A percentile compares a stretch with the other conserved stretches of the same genome.
These are phyloP conservation scores for Cabera pusaria DNA, from an alignment of 2,888 invertebrate species.

Conservation along the genomic window DNA sequence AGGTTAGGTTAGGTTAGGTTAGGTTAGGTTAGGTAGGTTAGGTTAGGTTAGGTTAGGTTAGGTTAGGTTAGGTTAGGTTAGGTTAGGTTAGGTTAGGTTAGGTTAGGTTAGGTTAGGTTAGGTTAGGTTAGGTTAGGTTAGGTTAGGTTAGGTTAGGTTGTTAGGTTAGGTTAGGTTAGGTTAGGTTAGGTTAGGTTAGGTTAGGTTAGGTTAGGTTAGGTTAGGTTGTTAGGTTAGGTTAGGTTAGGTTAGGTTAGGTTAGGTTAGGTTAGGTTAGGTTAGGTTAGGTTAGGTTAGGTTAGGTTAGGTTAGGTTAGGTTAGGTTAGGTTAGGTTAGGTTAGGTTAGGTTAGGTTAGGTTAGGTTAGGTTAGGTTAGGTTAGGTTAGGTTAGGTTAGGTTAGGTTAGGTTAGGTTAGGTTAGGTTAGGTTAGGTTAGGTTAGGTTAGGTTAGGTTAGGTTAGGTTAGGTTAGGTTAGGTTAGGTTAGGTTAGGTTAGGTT, in stretches of 20 bases:
- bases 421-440: slow-evolving; percentile 34
- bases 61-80: slow-evolving; percentile 28
- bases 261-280: slow-evolving; percentile 29
- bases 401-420: slow-evolving; percentile 31
- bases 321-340: slow-evolving; percentile 18
- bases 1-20: slow-evolving; percentile 16
- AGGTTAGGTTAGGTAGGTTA: slow-evolving; percentile 32
- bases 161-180: slow-evolving; percentile 32
- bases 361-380: slow-evolving; percentile 30
- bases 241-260: slow-evolving; percentile 24
- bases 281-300: slow-evolving; percentile 26
- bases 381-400: slow-evolving; percentile 31
- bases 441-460: slow-evolving; percentile 30
- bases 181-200: slow-evolving; percentile 30
- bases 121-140: slow-evolving; percentile 32
- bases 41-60: slow-evolving; percentile 27
- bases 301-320: slow-evolving; percentile 28
- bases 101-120: slow-evolving; percentile 33
- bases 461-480: slow-evolving; percentile 27
- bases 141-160: slow-evolving; percentile 32
- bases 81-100: slow-evolving; percentile 32
- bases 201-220: slow-evolving; percentile 28
- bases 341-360: slow-evolving; percentile 24
- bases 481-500: slow-evolving; percentile 26
- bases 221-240: slow-evolving; percentile 25